Evolutionary conservation across 1,140 invertebrate genomes (phyloP), one percentile per base, ranked within the genome.

Genomic region (Potamilus streckersoni): DNA sequence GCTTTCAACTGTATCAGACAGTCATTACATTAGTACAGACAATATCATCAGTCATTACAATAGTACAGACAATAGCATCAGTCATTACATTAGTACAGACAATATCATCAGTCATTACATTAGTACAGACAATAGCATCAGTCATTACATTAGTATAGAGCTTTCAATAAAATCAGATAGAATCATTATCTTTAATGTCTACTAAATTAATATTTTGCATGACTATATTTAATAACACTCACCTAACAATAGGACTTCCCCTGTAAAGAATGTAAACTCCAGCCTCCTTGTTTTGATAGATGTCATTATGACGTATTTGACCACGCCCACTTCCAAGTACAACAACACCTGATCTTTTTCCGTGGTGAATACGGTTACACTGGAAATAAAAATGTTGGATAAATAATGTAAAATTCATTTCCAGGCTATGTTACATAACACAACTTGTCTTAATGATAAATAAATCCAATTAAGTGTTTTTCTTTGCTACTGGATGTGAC

Each of bases 271-370:
- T 80, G 61, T 88, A 88, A 14, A 88, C 78, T 6, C 86, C 86
- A 14, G 86, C 86, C 71, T 88, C 86, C 59, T 79, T 82, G 74
- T 86, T 88, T 69, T 82, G 76, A 75, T 80, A 88, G 31, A 88
- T 88, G 61, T 86, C 84, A 75, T 88, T 88, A 64, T 81, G 83
- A 55, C 80, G 80, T 27, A 88, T 86, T 31, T 85, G 85, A 27
- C 86, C 86, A 65, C 82, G 81, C 38, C 85, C 86, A 82, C 84
- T 86, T 62, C 86, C 85, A 31, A 88, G 80, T n/a, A 88, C 85
- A 15, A 86, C 85, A 67, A 88, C 71, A 4, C 86, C 86, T 38
- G 84, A 88, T 17, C 86, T 64, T 73, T 88, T 86, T 19, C 86
- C 83, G 71, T 87, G 84, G 65, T 87, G 86, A 66, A 87, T 84